A percentile compares a stretch with the other conserved stretches of the same genome.
These are phyloP conservation scores for Troides aeacus DNA, from an alignment of 2,888 invertebrate genomes.

Conservation along the genomic window DNA sequence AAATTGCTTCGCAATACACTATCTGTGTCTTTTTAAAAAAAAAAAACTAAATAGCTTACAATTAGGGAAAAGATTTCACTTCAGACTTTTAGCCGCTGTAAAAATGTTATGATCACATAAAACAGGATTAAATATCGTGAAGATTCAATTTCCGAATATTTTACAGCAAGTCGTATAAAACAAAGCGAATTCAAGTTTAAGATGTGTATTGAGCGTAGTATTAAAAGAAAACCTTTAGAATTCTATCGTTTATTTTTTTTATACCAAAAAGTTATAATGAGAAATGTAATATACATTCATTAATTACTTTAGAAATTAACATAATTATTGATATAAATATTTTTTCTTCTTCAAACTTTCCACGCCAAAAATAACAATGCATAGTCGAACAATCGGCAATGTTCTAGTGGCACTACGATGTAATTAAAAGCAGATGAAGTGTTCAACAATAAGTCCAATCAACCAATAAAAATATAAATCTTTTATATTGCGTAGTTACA, in stretches of 20 bases:
- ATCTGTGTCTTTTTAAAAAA: not conserved
- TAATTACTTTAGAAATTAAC: too few species aligned
- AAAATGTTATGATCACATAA: constrained; percentile 25
- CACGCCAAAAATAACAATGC: too few species aligned
- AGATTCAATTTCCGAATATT: constrained; percentile 24
- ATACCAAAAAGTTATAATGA: not conserved
- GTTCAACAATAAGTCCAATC: not conserved
- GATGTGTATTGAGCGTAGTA: constrained; percentile 1
- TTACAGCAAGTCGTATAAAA: constrained; percentile 17
- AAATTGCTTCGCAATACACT: not conserved
- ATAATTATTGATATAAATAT: too few species aligned
- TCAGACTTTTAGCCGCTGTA: constrained; percentile 22
- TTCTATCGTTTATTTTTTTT: not conserved
- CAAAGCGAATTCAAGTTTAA: constrained; percentile 16
- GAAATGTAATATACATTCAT: too few species aligned
- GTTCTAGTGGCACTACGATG: not conserved
- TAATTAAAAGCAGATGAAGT: not conserved
- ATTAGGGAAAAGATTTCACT: constrained; percentile 16
- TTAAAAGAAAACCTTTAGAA: constrained; percentile 4
- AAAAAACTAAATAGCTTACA: constrained; percentile 13
- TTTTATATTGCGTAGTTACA: not conserved
- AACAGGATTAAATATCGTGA: constrained; percentile 26
- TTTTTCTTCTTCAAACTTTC: too few species aligned
- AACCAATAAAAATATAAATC: not conserved
- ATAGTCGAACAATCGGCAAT: too few species aligned